phyloP scores from a whole-genome alignment of 2,797 vertebrate genomes.

The Sus cebifrons region DNA sequence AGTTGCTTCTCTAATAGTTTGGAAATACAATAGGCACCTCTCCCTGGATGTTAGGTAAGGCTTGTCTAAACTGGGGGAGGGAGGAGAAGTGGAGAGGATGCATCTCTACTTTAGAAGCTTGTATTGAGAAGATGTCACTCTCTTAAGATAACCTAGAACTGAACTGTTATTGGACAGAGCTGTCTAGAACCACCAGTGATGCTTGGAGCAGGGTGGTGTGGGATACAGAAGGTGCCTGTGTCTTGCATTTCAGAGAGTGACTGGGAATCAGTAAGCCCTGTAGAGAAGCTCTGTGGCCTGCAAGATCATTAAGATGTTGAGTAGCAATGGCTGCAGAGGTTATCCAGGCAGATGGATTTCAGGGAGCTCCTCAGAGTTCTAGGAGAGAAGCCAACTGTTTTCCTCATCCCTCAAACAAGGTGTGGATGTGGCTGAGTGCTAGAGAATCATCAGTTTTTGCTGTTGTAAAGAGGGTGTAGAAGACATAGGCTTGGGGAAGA shows the following conservation, averaged over 20 bases:
- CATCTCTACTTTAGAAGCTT: conserved; percentile 7
- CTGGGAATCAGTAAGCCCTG: not conserved
- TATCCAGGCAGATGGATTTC: not conserved
- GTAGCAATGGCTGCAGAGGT: not conserved
- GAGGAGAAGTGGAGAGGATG: not conserved
- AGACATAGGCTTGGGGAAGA: not conserved
- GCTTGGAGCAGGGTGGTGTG: not conserved
- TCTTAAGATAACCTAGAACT: not conserved
- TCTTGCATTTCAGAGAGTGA: not conserved
- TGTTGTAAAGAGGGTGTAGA: not conserved
- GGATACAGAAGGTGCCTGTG: not conserved
- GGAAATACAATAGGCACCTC: conserved; percentile 15
- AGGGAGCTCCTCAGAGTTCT: not conserved
- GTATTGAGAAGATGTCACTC: not conserved
- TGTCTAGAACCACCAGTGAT: not conserved
- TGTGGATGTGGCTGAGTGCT: not conserved
- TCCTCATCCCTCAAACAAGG: not conserved
- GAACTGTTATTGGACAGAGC: not conserved
- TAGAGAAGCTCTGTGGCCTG: not conserved
- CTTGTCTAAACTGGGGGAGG: not conserved
- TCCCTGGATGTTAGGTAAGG: not conserved
- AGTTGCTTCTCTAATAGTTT: not conserved
- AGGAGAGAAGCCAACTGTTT: not conserved
- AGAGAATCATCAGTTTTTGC: not conserved
- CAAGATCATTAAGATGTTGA: not conserved